Base-by-base conservation (phyloP, 2,888 invertebrate genomes). In the Noctua janthe region DNA sequence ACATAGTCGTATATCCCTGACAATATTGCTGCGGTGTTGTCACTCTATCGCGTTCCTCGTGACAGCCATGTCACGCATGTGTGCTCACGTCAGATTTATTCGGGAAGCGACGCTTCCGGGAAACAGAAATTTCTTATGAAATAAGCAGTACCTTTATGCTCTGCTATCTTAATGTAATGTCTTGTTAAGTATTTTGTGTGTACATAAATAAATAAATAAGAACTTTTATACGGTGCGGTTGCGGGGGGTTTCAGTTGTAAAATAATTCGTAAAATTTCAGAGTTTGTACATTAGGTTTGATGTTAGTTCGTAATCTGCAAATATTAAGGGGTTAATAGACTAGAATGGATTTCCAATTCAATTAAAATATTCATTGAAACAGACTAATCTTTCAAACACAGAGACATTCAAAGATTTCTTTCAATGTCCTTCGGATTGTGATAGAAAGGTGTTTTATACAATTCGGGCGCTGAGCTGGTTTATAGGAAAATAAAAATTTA, bases 1-100 rank as follows among this genome's bases (percentile, higher is more conserved):
- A 71, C 20, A 51, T 51, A 2, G 13, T 54, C 39, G 23, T 47
- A 17, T 20, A 49, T 47, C n/a, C 59, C 17, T n/a, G 11, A 49
- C 13, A 43, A 43, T 11, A 66, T 43, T 74, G 43, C 43, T 73
- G 29, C 39, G 73, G n/a, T 54, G 54, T 66, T 54, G 74, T 66
- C 64, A 47, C 17, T 56, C 29, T 23, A 43, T 43, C 43, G 35
- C 47, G 23, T 71, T 17, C 1, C 43, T 43, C 8, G 23, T 75
- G 23, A 49, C 10, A 67, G 47, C n/a, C 39, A 29, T 67, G 67
- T 11, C 76, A 56, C 15, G 49, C 3, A 47, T 67, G 66, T 35
- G 35, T 54, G 54, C 10, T 49, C 6, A 35, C 29, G 35, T 35
- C 13, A 10, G 54, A 67, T 67, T 67, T 59, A 76, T 69, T 56